Evolutionary conservation across 2,888 invertebrate species (phyloP), one percentile per base, ranked within the genome.

Genomic region (Cephus runcator): DNA sequence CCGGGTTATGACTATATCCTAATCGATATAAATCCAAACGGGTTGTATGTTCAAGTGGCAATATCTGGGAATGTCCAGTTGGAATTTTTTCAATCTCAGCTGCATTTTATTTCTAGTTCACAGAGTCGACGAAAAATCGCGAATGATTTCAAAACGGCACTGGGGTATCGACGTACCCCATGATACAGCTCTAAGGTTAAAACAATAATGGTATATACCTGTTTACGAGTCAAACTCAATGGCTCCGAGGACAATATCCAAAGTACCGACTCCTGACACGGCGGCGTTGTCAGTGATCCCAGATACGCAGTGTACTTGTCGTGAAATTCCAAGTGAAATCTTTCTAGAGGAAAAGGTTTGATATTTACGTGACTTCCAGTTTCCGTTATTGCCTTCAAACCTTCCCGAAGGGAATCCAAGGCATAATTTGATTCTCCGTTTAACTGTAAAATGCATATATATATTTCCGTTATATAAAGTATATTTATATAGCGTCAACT

Each of bases 201-300:
- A 40, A 15, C 12, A 15, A 4, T 33, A 69, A 31, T 69, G 30
- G n/a, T 6, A 82, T 84, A 85, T 91, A 96, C 96, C 93, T 96
- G 96, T 88, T 93, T 93, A 71, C 94, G 94, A 1, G 96, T 95
- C 85, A 96, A 93, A 3, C 95, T 94, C 68, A 96, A 93, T 82
- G 95, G 94, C 85, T 94, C 94, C 0, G 95, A 94, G 92, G 95
- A 96, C 75, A 96, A 93, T 74, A 96, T 94, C 96, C 96, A 96
- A 33, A 95, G 96, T 77, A 96, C 96, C 73, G 94, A 95, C 91
- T 96, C 96, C 15, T 94, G 95, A 90, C 96, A 96, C 11, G 96
- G 96, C 0, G 96, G 96, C 0, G 96, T 96, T 40, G 96, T 96
- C 73, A 96, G 92, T 0, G 96, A 96, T 23, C 96, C 95, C 34